A percentile compares a stretch with the other conserved stretches of the same genome.
Conservation (phyloP, 2,113 vertebrate genomes). For the Trachemys scripta region DNA sequence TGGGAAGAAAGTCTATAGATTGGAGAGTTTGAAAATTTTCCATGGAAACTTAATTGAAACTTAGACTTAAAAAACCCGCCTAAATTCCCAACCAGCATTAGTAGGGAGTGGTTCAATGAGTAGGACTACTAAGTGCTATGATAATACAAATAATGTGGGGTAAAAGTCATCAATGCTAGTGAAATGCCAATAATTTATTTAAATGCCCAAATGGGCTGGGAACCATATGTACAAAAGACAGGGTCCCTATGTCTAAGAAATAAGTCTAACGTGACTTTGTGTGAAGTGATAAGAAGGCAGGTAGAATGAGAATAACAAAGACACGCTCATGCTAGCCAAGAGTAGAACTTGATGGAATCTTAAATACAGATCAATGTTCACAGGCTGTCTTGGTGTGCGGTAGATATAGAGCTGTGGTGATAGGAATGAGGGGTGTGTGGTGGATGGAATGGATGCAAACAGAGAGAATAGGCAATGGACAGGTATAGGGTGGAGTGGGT, state of each 20-base stretch:
- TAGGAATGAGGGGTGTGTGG: background rate
- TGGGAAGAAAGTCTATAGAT: background rate
- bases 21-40: background rate
- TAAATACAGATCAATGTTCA: background rate
- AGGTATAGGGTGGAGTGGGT: background rate
- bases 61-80: background rate
- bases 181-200: background rate
- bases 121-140: background rate
- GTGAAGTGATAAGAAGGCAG: background rate
- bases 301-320: background rate
- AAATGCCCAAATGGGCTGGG: background rate
- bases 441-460: background rate
- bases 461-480: background rate
- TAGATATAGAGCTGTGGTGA: background rate
- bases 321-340: background rate
- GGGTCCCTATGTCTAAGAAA: background rate
- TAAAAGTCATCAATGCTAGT: background rate
- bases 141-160: background rate
- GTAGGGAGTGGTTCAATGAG: background rate
- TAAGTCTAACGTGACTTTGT: background rate
- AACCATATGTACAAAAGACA: background rate
- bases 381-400: background rate
- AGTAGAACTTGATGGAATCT: background rate
- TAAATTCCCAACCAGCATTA: background rate
- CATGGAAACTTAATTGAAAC: background rate